Percentiles rank a stretch among this genome's conserved stretches.
phyloP scores from a whole-genome alignment of 2,888 invertebrate species.

The Pyrrhosoma nymphula region DNA sequence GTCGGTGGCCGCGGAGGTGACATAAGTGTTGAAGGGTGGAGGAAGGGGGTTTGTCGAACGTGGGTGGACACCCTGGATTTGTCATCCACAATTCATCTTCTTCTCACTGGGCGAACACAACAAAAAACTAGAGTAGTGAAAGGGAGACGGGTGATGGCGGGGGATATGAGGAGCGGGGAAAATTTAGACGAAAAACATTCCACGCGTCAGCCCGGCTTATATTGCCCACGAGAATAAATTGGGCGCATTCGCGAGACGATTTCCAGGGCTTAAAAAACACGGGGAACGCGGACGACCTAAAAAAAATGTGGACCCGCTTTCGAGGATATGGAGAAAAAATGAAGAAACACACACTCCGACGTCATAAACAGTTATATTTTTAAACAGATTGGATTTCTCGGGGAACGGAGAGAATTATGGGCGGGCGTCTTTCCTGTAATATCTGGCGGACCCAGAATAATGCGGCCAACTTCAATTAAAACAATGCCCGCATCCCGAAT shows the following conservation, averaged over 20 bases:
- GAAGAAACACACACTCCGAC: not conserved
- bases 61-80: not conserved
- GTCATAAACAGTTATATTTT: conserved; percentile 15
- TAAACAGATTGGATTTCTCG: not conserved
- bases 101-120: conserved; percentile 19
- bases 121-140: not conserved
- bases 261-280: not conserved
- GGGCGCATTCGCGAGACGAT: not conserved
- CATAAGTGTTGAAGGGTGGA: not conserved
- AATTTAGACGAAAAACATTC: conserved; percentile 32
- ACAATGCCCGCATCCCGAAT: not conserved
- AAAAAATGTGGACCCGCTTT: not conserved
- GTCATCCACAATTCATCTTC: conserved; percentile 38
- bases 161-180: not conserved
- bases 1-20: not conserved
- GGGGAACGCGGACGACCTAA: not conserved
- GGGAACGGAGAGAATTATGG: not conserved
- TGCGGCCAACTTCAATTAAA: not conserved
- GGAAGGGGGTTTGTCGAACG: not conserved
- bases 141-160: not conserved
- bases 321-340: not conserved
- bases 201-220: not conserved
- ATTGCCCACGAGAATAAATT: not conserved
- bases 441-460: not conserved
- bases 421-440: not conserved